These are phyloP conservation scores for Cheilosia urbana DNA, from an alignment of 2,888 invertebrate species.

Conservation along the genomic window DNA sequence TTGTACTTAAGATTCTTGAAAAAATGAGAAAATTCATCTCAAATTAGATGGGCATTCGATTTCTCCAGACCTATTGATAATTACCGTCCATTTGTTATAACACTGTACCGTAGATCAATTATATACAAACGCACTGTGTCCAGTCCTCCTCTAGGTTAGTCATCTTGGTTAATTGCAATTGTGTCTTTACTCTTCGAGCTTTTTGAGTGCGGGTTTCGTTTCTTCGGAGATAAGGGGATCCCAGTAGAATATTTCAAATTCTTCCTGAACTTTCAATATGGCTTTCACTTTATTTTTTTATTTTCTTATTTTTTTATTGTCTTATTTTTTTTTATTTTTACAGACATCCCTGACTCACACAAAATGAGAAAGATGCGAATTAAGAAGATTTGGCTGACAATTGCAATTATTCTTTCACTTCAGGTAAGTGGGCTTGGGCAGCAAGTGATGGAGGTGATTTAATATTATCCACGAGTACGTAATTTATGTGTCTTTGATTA, in stretches of 20 bases:
- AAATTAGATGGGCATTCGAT: background rate
- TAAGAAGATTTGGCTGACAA: slow-evolving; percentile 81
- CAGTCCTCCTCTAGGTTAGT: slow-evolving; percentile 12
- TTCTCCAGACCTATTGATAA: slow-evolving; percentile 28
- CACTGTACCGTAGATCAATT: slow-evolving; percentile 28
- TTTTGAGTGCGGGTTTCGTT: background rate
- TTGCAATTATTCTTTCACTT: slow-evolving; percentile 82
- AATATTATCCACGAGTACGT: slow-evolving; percentile 40
- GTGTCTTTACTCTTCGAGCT: background rate
- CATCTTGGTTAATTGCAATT: slow-evolving; percentile 33
- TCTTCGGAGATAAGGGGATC: slow-evolving; percentile 16
- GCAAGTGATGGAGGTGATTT: slow-evolving; percentile 50
- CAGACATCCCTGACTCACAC: slow-evolving; percentile 57
- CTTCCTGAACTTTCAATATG: slow-evolving; percentile 19
- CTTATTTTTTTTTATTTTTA: slow-evolving; percentile 43
- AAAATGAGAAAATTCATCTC: slow-evolving; percentile 9
- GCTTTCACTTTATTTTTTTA: slow-evolving; percentile 67
- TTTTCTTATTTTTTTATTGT: slow-evolving; percentile 34
- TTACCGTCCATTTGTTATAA: slow-evolving; percentile 27
- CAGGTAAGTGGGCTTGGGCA: slow-evolving; percentile 79
- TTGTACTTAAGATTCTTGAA: slow-evolving; percentile 26
- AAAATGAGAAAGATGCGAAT: slow-evolving; percentile 78
- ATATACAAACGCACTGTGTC: slow-evolving; percentile 3
- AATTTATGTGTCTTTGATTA: slow-evolving; percentile 13
- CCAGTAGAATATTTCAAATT: slow-evolving; percentile 61